Evolutionary conservation across 2,797 vertebrate species (phyloP).

Genomic region (Sphenodon punctatus): DNA sequence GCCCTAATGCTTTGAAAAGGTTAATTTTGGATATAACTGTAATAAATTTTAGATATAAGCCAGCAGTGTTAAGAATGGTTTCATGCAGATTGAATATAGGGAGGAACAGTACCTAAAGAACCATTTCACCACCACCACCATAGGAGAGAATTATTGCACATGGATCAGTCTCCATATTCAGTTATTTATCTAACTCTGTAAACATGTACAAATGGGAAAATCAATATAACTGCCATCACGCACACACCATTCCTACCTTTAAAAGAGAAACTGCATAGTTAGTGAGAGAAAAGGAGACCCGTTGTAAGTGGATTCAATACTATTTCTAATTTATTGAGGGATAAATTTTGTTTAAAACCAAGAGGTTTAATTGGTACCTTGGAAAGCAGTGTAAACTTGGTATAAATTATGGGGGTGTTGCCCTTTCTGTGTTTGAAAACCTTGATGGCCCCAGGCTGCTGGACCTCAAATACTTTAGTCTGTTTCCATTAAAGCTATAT

Average conservation of each 20-base stretch:
- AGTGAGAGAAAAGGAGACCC: constrained; percentile 1
- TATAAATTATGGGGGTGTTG: constrained; percentile 41
- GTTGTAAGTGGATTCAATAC: not conserved
- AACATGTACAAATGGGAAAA: not conserved
- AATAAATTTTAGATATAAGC: not conserved
- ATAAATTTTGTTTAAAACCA: constrained; percentile 21
- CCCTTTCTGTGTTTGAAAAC: constrained; percentile 57
- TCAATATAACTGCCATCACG: not conserved
- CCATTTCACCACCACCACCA: not conserved
- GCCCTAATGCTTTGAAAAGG: accelerated
- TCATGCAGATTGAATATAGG: not conserved
- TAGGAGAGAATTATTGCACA: not conserved
- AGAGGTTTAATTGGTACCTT: constrained; percentile 33
- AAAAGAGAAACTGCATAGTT: not conserved
- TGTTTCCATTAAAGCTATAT: constrained; percentile 55
- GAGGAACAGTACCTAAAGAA: not conserved
- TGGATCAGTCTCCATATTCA: not conserved
- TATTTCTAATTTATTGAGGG: constrained; percentile 24
- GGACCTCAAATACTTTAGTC: constrained; percentile 26
- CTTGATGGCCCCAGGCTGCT: constrained; percentile 33
- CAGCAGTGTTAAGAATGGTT: not conserved
- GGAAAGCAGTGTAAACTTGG: constrained; percentile 20
- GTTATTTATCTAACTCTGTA: not conserved
- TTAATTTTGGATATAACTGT: accelerated
- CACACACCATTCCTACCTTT: not conserved